Evolutionary conservation across 2,888 invertebrate species (phyloP), one percentile per base, ranked within the genome.

Genomic region (Apomyelois bistriatella): DNA sequence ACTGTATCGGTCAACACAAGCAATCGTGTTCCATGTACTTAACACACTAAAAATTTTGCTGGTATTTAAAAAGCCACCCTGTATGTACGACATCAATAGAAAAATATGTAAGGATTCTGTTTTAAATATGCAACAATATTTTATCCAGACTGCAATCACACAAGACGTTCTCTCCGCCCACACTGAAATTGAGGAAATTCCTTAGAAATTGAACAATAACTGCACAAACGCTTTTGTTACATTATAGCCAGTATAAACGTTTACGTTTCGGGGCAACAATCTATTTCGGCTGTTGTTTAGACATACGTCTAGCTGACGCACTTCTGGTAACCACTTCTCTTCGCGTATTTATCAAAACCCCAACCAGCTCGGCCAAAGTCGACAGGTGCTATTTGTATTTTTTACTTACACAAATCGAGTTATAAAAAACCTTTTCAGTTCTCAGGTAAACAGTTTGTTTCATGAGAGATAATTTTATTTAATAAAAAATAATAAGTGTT

Each of bases 271-370:
- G 57, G 60, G 52, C 64, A 65, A 70, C 59, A 62, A 58, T 74
- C 74, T 76, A 79, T 80, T 80, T 80, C 70, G 72, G 71, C 59
- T 57, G 63, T 66, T 82, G 81, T 84, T 84, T 84, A 79, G 79
- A 84, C 76, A 69, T 58, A 58, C 71, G 73, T 73, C 74, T 53
- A 59, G 53, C 54, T 22, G 52, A 37, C 58, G 49, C 53, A 58
- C 53, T 52, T 38, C 22, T 38, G n/a, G 36, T 28, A 49, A 53
- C 52, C 13, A 9, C 35, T 43, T 51, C 37, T 42, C 9, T 13
- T 12, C 43, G 42, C 22, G 35, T 51, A 51, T 52, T 43, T 52
- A 52, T 52, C 52, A 52, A 52, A 43, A 46, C 35, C 15, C 32
- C 46, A 32, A 46, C 46, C 32, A 32, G 32, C 15, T 16, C 10